Base-by-base conservation (phyloP, 1,140 invertebrate species). In the Monochamus saltuarius region DNA sequence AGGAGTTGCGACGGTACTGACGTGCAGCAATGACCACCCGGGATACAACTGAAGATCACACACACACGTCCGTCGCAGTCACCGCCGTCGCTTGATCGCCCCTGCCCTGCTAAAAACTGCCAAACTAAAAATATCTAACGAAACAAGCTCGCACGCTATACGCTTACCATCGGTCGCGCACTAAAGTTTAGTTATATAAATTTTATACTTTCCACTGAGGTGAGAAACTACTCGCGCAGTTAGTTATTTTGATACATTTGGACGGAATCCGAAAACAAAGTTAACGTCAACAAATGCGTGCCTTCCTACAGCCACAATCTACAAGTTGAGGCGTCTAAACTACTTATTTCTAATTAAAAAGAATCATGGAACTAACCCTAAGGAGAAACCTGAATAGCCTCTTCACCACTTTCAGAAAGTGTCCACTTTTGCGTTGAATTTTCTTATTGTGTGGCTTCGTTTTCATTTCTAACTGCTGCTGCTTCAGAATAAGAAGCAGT, bases 111-210 rank as follows among this genome's bases (percentile, higher is more conserved):
- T 73, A 73, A 77, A 73, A 74, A 71, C 72, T 73, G 73, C 69
- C 65, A 66, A 64, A 71, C 75, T 76, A 77, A 73, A 78, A 75
- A 76, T 77, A 77, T 59, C 61, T 52, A 47, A 39, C 39, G 40
- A 19, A 54, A 61, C 38, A 46, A 17, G 59, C 19, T 52, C 19
- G 42, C 53, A 37, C 39, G 51, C 22, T 43, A 35, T 19, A 50
- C 46, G 37, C 57, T 61, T 59, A 43, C 43, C 42, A 43, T 62
- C 46, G 51, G 50, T 50, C 55, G 47, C 57, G 39, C 47, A 49
- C 22, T 35, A 38, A 55, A 56, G 34, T 39, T 43, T 16, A 43
- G 53, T 52, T 16, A 39, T 47, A 50, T 40, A 43, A 42, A 43
- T 42, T 42, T n/a, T 42, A 29, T 29, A 29, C 22, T 29, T 29